Evolutionary conservation across 1,140 invertebrate species (phyloP), one percentile per base, ranked within the genome.

Genomic region (Dinoponera quadriceps): DNA sequence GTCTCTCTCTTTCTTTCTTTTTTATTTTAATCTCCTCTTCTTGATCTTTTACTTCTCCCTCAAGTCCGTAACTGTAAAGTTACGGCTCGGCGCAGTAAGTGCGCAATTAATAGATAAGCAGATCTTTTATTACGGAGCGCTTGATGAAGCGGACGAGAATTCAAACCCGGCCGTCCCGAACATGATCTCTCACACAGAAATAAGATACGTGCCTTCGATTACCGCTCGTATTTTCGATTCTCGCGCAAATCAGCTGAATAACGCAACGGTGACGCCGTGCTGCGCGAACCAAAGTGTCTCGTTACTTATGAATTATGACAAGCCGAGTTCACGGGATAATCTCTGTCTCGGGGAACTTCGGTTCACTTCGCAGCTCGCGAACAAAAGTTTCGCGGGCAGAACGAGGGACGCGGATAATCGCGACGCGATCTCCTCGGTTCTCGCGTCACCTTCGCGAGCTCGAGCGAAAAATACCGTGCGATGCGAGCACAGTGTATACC

Each of bases 61-160:
- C 33, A 25, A 27, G 29, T 51, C 71, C 27, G 51, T 80, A 78
- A 69, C 49, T 86, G 33, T 66, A 85, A 86, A 84, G 69, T 73
- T 84, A 71, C 83, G 65, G 72, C 82, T 60, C 69, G 29, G 54
- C 29, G 60, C 72, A 33, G 54, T 78, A 80, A 80, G 65, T 57
- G 75, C 74, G 74, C 65, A 71, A 80, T 80, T 80, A 80, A 80
- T 65, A 71, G 75, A 59, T 57, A 71, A 80, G 75, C 75, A 69
- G 65, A 78, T 55, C 63, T 55, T 78, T 25, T n/a, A 68, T 68
- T 55, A 69, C 22, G 65, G 63, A 78, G 27, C 57, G 69, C 57
- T 57, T 80, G 71, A 66, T 77, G 66, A 77, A 77, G 29, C 49
- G 29, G 25, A 66, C 18, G 48, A 16, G 25, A 38, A 80, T 71